Conservation (phyloP, 2,113 vertebrate species). For the Eolophus roseicapilla region DNA sequence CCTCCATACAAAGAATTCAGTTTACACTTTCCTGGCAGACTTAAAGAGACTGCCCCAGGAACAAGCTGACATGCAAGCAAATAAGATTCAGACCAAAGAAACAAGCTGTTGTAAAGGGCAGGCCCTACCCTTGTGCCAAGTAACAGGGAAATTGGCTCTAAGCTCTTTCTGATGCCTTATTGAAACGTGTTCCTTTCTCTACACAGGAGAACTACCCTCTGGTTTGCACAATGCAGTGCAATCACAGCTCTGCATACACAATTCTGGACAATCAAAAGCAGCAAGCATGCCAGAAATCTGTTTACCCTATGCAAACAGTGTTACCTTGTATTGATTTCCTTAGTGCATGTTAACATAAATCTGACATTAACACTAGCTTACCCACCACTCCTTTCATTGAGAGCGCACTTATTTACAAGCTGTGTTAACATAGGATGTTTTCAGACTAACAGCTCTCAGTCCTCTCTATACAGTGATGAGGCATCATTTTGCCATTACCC, state of each 20-base stretch:
- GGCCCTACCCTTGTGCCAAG: neutral
- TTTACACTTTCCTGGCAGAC: neutral
- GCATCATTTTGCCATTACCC: neutral
- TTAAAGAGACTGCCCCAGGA: slow-evolving; percentile 2
- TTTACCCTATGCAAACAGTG: slow-evolving; percentile 36
- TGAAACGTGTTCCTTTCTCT: neutral
- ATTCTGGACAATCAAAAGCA: slow-evolving; percentile 10
- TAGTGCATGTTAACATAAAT: neutral
- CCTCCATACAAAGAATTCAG: neutral
- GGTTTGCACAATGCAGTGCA: neutral
- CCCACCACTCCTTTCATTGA: neutral
- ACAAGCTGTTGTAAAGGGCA: neutral
- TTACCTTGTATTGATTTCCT: slow-evolving; percentile 34
- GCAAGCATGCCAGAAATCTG: slow-evolving; percentile 16
- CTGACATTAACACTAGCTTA: neutral
- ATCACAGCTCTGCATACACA: fast-evolving
- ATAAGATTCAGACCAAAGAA: neutral
- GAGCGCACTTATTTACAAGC: neutral
- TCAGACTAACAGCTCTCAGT: neutral
- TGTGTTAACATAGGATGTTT: neutral
- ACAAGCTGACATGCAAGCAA: neutral
- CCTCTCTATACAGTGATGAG: neutral
- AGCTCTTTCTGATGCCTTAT: neutral
- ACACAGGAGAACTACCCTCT: neutral
- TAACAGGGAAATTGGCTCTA: neutral